Evolutionary conservation across 2,797 vertebrate species (phyloP).

Genomic region (Antrozous pallidus): DNA sequence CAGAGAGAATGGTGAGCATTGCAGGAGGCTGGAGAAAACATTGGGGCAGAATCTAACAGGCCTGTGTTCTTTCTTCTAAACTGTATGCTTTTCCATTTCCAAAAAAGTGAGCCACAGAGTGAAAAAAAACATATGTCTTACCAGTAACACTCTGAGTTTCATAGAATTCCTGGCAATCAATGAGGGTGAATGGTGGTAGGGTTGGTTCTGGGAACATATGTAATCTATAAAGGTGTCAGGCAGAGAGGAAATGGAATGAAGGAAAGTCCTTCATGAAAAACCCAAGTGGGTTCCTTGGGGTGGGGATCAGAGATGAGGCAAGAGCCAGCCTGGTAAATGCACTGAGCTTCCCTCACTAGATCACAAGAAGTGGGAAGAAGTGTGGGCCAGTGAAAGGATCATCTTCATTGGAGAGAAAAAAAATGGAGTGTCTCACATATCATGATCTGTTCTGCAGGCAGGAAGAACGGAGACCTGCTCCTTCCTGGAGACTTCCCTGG

Average conservation of each 20-base stretch:
- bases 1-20: background rate
- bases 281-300: accelerated
- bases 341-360: accelerated
- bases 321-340: no score
- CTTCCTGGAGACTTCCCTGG: no score
- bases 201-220: no score
- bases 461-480: no score
- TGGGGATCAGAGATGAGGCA: no score
- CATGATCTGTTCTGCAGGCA: no score
- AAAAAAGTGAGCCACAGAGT: no score
- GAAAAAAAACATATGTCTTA: accelerated
- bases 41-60: accelerated
- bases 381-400: accelerated
- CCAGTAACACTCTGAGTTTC: no score
- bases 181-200: background rate
- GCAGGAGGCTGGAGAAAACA: accelerated
- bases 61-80: accelerated
- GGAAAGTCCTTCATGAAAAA: no score
- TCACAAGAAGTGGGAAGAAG: no score
- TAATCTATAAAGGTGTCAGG: no score
- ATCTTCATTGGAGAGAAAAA: no score
- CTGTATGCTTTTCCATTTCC: accelerated
- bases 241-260: accelerated
- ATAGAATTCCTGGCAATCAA: accelerated
- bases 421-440: accelerated